Evolutionary conservation across 2,888 invertebrate genomes (phyloP).

Genomic region (Xestia rhomboidea): DNA sequence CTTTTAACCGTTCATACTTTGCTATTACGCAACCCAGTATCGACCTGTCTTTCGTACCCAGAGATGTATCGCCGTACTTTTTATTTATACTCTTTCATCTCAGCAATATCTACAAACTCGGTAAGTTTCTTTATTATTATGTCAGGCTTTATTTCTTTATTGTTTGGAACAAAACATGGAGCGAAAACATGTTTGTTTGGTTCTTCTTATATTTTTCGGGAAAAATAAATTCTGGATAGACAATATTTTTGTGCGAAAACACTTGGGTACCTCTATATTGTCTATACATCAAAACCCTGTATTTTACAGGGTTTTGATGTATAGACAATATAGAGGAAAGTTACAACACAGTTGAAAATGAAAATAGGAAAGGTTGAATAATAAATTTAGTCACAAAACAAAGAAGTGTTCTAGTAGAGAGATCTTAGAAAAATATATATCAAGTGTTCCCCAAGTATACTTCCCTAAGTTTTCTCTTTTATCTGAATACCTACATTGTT

Average conservation of each 20-base stretch:
- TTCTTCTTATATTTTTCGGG: conserved; percentile 55
- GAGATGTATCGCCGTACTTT: conserved; percentile 60
- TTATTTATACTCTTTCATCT: conserved; percentile 69
- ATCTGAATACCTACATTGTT: conserved; percentile 53
- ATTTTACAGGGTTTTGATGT: conserved; percentile 14
- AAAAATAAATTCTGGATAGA: conserved; percentile 50
- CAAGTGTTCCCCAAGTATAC: not conserved
- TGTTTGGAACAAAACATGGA: conserved; percentile 66
- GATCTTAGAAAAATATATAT: conserved; percentile 11
- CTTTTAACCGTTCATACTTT: conserved; percentile 35
- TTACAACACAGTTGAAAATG: not conserved
- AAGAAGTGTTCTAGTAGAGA: not conserved
- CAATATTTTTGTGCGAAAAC: conserved; percentile 45
- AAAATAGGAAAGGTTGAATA: not conserved
- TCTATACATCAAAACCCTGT: too few relatives aligned
- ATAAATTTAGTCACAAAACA: conserved; percentile 13
- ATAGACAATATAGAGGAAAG: not conserved
- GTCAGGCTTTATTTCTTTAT: conserved; percentile 69
- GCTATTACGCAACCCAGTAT: conserved; percentile 54
- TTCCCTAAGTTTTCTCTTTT: conserved; percentile 19
- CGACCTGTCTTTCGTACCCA: conserved; percentile 48
- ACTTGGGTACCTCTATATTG: too few relatives aligned
- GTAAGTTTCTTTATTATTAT: conserved; percentile 71
- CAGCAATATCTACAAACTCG: conserved; percentile 68
- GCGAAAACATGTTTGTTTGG: conserved; percentile 65